Evolutionary conservation across 2,113 vertebrate species (phyloP).

Genomic region (Columba livia): DNA sequence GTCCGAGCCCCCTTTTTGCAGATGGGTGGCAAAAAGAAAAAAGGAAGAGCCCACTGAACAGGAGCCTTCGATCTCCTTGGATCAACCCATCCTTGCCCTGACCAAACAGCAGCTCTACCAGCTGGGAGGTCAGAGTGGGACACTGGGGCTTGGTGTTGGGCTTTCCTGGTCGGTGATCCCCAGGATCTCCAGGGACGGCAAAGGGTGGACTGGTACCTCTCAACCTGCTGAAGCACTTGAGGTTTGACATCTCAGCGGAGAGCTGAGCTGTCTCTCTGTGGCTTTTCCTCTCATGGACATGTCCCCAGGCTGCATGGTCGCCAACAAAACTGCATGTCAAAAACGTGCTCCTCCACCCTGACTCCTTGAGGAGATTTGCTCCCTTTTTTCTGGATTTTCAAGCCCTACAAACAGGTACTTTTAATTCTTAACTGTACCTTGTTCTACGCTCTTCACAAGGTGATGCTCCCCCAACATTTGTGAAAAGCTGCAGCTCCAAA

Average conservation of each 20-base stretch:
- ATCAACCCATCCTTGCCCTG: not conserved
- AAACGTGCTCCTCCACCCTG: not conserved
- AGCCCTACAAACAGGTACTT: not conserved
- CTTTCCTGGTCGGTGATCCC: not conserved
- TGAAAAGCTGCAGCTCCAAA: not conserved
- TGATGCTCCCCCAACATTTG: accelerated
- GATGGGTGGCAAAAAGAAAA: not conserved
- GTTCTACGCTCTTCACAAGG: not conserved
- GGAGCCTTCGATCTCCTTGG: not conserved
- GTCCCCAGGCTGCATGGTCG: not conserved
- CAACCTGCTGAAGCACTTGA: not conserved
- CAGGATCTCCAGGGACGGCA: not conserved
- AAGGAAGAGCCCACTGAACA: not conserved
- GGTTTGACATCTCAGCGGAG: not conserved
- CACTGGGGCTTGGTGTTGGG: accelerated
- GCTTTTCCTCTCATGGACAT: accelerated
- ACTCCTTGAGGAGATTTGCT: not conserved
- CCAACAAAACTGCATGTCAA: not conserved
- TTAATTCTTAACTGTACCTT: not conserved
- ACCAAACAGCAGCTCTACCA: not conserved
- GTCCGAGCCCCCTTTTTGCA: not conserved
- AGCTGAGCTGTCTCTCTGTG: not conserved
- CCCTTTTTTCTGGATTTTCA: not conserved
- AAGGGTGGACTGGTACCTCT: not conserved
- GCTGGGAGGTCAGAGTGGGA: not conserved